These are phyloP conservation scores for Oplegnathus fasciatus DNA, from an alignment of 2,113 vertebrate genomes.

Conservation along the genomic window DNA sequence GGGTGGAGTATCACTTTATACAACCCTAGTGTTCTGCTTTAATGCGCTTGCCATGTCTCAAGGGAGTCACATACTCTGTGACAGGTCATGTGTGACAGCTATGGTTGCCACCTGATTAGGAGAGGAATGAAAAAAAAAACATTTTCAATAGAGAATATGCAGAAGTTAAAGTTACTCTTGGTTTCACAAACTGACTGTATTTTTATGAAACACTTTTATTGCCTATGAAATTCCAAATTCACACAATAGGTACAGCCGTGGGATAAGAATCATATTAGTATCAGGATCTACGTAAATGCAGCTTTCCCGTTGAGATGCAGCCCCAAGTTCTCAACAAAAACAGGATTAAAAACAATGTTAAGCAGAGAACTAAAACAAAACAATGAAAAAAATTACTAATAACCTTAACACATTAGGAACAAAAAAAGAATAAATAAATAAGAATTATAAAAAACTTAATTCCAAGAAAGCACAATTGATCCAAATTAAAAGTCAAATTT, in stretches of 20 bases:
- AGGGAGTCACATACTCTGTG: conserved; percentile 9
- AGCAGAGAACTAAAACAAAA: background rate
- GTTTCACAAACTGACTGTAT: background rate
- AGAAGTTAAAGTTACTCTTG: background rate
- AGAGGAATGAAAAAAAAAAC: background rate
- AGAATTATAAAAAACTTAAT: background rate
- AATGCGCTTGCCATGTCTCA: conserved; percentile 27
- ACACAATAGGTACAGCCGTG: background rate
- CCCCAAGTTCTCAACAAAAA: background rate
- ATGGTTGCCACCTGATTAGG: conserved; percentile 1
- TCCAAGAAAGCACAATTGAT: background rate
- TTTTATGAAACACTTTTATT: background rate
- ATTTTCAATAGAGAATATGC: background rate
- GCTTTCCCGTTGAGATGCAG: background rate
- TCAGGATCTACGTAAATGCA: background rate
- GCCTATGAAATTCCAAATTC: background rate
- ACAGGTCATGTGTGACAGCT: conserved; percentile 5
- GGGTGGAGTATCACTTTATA: background rate
- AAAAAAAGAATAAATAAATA: background rate
- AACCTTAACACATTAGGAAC: background rate
- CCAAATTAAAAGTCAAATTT: background rate
- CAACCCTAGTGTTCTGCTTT: background rate
- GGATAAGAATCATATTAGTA: background rate
- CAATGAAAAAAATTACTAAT: background rate
- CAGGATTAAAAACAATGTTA: background rate